Evolutionary conservation across 1,140 invertebrate species (phyloP).

Genomic region (Drosophila watanabei): DNA sequence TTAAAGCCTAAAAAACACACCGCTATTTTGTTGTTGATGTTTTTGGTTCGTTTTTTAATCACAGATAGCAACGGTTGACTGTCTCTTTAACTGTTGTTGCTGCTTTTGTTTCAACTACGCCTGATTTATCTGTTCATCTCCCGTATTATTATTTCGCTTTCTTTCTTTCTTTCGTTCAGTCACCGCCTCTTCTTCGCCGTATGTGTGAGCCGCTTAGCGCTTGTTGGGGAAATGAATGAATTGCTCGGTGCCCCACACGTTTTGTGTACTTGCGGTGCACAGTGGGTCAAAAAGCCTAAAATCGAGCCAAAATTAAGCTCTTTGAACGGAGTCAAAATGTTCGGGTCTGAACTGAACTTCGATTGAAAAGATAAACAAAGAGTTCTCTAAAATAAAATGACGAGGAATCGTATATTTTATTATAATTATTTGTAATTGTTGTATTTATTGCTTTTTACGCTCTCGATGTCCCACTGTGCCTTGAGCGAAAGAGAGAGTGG

Average conservation of each 20-base stretch:
- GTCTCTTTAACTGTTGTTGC: slow-evolving; percentile 24
- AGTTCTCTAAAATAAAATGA: not conserved
- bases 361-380: not conserved
- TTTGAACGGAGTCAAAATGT: not conserved
- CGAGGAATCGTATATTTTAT: not conserved
- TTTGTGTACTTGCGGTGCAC: slow-evolving; percentile 61
- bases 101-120: slow-evolving; percentile 24
- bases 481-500: slow-evolving; percentile 22
- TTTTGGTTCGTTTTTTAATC: slow-evolving; percentile 63
- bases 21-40: slow-evolving; percentile 38
- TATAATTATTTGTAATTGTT: not conserved
- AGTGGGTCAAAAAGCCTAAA: not conserved
- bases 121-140: slow-evolving; percentile 69
- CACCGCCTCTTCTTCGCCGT: slow-evolving; percentile 14
- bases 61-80: slow-evolving; percentile 66
- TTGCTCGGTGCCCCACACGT: slow-evolving; percentile 54
- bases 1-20: slow-evolving; percentile 20
- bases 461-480: not conserved
- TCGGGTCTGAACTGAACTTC: not conserved
- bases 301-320: not conserved
- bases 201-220: slow-evolving; percentile 62
- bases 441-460: no score
- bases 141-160: slow-evolving; percentile 48
- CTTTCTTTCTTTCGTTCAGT: slow-evolving; percentile 37
- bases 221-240: slow-evolving; percentile 72